Evolutionary conservation across 2,113 vertebrate genomes (phyloP).

Genomic region (Anoura caudifer): DNA sequence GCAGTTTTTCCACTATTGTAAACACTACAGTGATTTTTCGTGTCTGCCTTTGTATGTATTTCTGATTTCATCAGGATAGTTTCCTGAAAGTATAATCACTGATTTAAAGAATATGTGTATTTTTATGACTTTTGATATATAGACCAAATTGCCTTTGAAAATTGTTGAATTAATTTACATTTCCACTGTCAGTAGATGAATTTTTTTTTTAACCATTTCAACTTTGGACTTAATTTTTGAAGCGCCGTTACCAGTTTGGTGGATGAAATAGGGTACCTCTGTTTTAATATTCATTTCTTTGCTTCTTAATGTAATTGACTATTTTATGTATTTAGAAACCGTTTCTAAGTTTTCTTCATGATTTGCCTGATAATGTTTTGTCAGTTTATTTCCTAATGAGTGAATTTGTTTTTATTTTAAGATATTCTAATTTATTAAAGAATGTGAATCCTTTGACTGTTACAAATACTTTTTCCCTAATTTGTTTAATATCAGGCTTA

Average conservation of each 20-base stretch:
- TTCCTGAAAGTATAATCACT: background rate
- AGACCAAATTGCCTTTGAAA: background rate
- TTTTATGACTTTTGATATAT: conserved; percentile 15
- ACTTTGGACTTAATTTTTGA: background rate
- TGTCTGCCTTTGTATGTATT: background rate
- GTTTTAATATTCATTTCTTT: conserved; percentile 44
- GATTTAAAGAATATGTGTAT: background rate
- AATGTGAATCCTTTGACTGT: background rate
- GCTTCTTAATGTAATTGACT: background rate
- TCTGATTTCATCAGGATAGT: background rate
- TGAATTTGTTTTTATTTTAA: conserved; percentile 14
- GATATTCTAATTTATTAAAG: conserved; percentile 18
- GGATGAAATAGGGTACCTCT: background rate
- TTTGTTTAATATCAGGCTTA: conserved; percentile 25
- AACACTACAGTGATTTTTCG: background rate
- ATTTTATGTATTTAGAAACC: background rate
- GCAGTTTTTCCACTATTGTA: background rate
- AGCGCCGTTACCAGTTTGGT: background rate
- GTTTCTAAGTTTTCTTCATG: background rate
- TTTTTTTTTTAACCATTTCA: background rate
- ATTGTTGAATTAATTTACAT: background rate
- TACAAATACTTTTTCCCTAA: background rate
- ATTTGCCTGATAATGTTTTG: background rate
- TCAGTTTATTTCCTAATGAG: background rate
- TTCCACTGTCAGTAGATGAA: background rate